These are phyloP conservation scores for Paratilapia polleni DNA, from an alignment of 2,113 vertebrate species.

Conservation along the genomic window DNA sequence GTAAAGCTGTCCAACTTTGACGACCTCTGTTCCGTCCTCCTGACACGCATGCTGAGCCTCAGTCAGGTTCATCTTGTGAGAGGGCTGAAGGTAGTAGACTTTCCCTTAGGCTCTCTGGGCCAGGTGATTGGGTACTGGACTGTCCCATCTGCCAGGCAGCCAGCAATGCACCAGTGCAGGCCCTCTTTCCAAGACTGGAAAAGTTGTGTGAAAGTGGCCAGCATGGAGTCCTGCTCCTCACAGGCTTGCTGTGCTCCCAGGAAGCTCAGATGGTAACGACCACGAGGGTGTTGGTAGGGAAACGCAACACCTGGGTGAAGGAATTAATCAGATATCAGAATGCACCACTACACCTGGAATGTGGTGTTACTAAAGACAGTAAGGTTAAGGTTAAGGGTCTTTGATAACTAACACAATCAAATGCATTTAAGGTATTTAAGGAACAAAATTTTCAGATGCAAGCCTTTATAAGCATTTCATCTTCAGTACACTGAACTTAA, in stretches of 20 bases:
- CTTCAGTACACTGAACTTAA: neutral
- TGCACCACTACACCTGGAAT: neutral
- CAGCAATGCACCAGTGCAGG: conserved; percentile 90
- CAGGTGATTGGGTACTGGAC: conserved; percentile 88
- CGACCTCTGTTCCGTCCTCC: conserved; percentile 75
- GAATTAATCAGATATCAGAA: neutral
- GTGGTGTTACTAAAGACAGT: neutral
- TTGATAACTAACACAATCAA: neutral
- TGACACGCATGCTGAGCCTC: conserved; percentile 83
- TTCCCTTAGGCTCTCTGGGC: conserved; percentile 83
- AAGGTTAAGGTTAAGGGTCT: neutral
- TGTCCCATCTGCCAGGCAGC: conserved; percentile 88
- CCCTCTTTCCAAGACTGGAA: conserved; percentile 89
- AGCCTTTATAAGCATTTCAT: neutral
- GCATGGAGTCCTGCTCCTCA: conserved; percentile 81
- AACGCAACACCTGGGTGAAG: conserved; percentile 85
- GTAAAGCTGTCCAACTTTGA: conserved; percentile 89
- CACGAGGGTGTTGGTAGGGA: conserved; percentile 85
- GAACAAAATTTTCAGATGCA: neutral
- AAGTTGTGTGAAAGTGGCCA: conserved; percentile 89
- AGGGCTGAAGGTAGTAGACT: conserved; percentile 84
- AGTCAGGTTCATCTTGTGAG: conserved; percentile 76
- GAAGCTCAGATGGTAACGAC: conserved; percentile 88
- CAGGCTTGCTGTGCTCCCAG: conserved; percentile 82
- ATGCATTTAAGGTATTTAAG: neutral